phyloP scores from a whole-genome alignment of 53 echinoderm and acorn worm genomes.

The Stichopus horrens region DNA sequence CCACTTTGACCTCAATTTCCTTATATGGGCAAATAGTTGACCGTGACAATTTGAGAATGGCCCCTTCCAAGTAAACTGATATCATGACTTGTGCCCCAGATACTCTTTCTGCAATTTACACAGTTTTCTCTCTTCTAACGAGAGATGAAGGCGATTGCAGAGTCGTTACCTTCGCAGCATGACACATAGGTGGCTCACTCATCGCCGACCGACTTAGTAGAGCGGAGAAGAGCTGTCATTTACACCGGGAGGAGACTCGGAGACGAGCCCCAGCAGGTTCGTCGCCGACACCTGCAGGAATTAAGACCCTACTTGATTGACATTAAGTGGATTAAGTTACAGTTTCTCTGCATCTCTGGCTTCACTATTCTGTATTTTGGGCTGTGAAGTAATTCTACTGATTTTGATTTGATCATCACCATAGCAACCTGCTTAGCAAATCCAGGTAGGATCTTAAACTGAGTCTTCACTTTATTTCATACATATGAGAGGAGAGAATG shows the following conservation, averaged over 20 bases:
- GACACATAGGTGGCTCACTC: constrained; percentile 27
- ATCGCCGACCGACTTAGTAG: constrained; percentile 21
- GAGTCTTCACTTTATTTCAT: too few relatives aligned
- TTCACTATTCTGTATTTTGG: too few relatives aligned
- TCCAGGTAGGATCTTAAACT: too few relatives aligned
- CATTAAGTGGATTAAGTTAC: constrained; percentile 36
- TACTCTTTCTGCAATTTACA: background rate
- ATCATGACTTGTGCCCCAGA: background rate
- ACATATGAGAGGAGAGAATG: too few relatives aligned
- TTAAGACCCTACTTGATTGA: constrained; percentile 31
- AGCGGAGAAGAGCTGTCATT: constrained; percentile 16
- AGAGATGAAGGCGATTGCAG: background rate
- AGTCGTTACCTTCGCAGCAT: background rate
- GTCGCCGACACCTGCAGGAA: constrained; percentile 27
- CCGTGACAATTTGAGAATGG: background rate
- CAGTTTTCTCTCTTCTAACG: background rate
- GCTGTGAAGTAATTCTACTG: too few relatives aligned
- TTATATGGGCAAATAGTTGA: background rate
- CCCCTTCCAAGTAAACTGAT: background rate
- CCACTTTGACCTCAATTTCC: background rate
- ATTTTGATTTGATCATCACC: too few relatives aligned
- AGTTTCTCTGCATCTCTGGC: background rate
- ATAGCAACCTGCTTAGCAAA: too few relatives aligned
- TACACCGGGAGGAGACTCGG: background rate
- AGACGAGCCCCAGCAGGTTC: background rate